These are phyloP conservation scores for Timema cristinae DNA, from an alignment of 2,888 invertebrate genomes.

Conservation along the genomic window DNA sequence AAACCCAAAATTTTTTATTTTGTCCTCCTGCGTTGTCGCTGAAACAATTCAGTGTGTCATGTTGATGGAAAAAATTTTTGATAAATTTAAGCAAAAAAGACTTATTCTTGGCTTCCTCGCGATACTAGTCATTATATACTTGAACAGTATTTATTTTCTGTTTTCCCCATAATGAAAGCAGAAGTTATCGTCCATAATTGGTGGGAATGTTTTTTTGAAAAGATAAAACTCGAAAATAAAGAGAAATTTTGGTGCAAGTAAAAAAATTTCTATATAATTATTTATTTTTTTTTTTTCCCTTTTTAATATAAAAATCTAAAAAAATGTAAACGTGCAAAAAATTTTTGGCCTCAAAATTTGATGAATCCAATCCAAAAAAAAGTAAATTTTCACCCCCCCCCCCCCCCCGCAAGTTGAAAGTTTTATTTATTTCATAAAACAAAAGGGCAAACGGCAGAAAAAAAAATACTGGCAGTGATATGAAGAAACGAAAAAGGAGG, in stretches of 20 bases:
- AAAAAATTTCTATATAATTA: slow-evolving; percentile 24
- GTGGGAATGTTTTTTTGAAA: slow-evolving; percentile 29
- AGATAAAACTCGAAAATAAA: slow-evolving; percentile 29
- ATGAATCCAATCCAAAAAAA: too few relatives aligned
- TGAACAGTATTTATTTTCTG: slow-evolving; percentile 26
- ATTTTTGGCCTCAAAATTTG: too few relatives aligned
- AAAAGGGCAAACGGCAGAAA: too few relatives aligned
- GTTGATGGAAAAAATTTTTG: neutral
- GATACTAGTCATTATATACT: slow-evolving; percentile 32
- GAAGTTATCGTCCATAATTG: slow-evolving; percentile 34
- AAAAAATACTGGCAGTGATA: too few relatives aligned
- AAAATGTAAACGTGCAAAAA: too few relatives aligned
- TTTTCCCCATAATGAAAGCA: slow-evolving; percentile 3
- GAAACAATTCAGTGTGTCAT: slow-evolving; percentile 13
- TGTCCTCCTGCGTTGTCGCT: slow-evolving; percentile 31
- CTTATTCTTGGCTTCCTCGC: slow-evolving; percentile 31
- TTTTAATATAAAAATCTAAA: too few relatives aligned
- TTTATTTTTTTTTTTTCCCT: too few relatives aligned
- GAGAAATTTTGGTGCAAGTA: slow-evolving; percentile 33
- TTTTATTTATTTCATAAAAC: too few relatives aligned
- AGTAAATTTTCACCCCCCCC: too few relatives aligned
- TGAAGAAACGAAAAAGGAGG: too few relatives aligned
- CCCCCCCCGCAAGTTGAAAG: too few relatives aligned
- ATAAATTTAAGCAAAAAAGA: slow-evolving; percentile 25
- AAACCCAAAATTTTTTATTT: slow-evolving; percentile 23